Conservation (phyloP, 2,113 vertebrate species). For the Megaptera novaeangliae region DNA sequence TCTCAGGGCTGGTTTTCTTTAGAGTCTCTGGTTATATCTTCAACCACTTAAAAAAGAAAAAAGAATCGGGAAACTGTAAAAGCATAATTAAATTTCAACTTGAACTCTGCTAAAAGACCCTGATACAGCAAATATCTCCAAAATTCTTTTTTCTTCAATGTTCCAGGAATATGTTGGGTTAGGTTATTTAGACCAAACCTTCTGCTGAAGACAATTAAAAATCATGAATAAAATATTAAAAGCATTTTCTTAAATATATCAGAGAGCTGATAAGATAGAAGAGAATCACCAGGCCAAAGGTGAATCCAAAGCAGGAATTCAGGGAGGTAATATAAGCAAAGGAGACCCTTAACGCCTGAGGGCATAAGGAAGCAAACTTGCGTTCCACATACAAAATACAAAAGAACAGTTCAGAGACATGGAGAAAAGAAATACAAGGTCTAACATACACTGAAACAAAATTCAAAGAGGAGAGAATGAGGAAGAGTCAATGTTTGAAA, state of each 20-base stretch:
- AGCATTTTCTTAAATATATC: conserved; percentile 5
- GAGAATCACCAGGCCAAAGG: conserved; percentile 2
- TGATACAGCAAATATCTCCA: neutral
- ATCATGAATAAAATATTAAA: conserved; percentile 1
- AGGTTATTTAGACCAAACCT: neutral
- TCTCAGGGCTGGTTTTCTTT: neutral
- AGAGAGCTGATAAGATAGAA: neutral
- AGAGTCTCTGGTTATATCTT: neutral
- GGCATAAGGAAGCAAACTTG: neutral
- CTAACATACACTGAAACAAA: neutral
- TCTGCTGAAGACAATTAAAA: conserved; percentile 20
- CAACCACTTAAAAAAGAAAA: neutral
- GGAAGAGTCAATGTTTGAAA: neutral
- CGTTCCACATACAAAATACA: neutral
- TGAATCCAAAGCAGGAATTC: neutral
- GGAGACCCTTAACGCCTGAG: neutral
- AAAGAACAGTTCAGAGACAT: neutral
- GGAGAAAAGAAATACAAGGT: neutral
- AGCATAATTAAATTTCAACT: conserved; percentile 36
- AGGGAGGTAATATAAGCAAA: neutral
- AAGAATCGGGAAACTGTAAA: conserved; percentile 20
- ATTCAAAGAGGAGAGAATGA: neutral
- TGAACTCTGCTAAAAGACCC: conserved; percentile 14
- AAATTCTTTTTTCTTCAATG: neutral
- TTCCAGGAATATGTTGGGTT: neutral